phyloP scores from a whole-genome alignment of 2,888 invertebrate species.

The Rhagium mordax region DNA sequence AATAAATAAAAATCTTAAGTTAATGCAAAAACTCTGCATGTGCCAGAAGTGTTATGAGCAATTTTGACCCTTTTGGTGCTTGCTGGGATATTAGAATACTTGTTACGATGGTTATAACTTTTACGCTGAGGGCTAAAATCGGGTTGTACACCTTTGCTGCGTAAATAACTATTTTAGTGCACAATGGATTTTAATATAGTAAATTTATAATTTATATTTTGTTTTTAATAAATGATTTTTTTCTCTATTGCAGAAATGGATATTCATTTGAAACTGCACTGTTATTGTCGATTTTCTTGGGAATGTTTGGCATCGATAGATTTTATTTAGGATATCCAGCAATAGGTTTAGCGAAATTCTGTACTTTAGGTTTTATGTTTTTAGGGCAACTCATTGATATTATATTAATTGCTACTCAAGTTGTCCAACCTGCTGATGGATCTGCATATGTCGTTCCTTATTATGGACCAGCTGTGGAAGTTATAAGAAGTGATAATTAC shows the following conservation, averaged over 20 bases:
- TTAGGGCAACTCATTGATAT: constrained; percentile 96
- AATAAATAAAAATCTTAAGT: no score
- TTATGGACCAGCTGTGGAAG: constrained; percentile 89
- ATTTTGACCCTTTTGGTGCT: no score
- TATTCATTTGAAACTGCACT: constrained; percentile 94
- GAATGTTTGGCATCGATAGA: constrained; percentile 97
- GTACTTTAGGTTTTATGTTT: constrained; percentile 97
- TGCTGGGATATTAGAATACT: no score
- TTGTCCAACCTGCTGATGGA: constrained; percentile 95
- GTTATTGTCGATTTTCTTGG: constrained; percentile 94
- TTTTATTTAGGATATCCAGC: constrained; percentile 99
- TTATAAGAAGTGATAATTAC: constrained; percentile 86
- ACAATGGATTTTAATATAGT: no score
- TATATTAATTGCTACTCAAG: constrained; percentile 94
- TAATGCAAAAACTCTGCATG: no score
- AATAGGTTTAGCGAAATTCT: constrained; percentile 93
- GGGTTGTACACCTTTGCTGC: no score
- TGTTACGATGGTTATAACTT: no score
- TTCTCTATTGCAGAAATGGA: constrained; percentile 82
- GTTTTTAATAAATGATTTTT: no score
- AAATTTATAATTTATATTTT: no score
- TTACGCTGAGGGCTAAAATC: no score
- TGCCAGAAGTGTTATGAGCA: no score
- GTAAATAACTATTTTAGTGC: no score
- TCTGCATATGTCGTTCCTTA: constrained; percentile 95